Evolutionary conservation across 1,140 invertebrate species (phyloP), one percentile per base, ranked within the genome.

Genomic region (Pogonus chalceus): DNA sequence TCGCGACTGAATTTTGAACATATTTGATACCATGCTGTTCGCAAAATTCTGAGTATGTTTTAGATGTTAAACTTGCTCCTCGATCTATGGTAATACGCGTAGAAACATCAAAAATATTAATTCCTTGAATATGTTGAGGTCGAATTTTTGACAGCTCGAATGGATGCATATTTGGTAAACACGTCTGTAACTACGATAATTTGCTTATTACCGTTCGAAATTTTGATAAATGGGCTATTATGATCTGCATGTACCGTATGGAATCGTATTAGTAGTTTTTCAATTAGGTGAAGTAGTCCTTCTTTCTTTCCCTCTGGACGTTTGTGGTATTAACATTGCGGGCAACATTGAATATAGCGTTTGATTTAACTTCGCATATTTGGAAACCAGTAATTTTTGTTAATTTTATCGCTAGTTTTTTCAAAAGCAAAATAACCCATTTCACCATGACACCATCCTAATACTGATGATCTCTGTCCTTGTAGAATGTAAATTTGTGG

Each of bases 211-310:
- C 54, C 58, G 21, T 56, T 35, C 12, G 23, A 60, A 24, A 56
- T 63, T 21, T 57, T 64, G 20, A 62, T 50, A 54, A 61, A 69
- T 2, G 60, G 62, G 12, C 63, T 61, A 18, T 66, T 39, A 52
- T 62, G 60, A 48, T 69, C 67, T 9, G 63, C 60, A 54, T 12
- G 64, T 56, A 67, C 1, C 1, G 66, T 67, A 49, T 66, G 61
- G 51, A 68, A 62, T 14, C 64, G 62, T 9, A 56, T 48, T 16
- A 47, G 37, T 1, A 61, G 35, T 22, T 68, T 66, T 47, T 61
- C 56, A 9, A 69, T 68, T 0, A 62, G 61, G 35, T 65, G 52
- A 20, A 68, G 54, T 18, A 56, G 37, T 54, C 63, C 64, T 56
- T 59, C 55, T 16, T 54, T 59, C 43, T 58, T 58, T 1, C 64